phyloP scores from a whole-genome alignment of 2,797 vertebrate species.

The Nasua narica region DNA sequence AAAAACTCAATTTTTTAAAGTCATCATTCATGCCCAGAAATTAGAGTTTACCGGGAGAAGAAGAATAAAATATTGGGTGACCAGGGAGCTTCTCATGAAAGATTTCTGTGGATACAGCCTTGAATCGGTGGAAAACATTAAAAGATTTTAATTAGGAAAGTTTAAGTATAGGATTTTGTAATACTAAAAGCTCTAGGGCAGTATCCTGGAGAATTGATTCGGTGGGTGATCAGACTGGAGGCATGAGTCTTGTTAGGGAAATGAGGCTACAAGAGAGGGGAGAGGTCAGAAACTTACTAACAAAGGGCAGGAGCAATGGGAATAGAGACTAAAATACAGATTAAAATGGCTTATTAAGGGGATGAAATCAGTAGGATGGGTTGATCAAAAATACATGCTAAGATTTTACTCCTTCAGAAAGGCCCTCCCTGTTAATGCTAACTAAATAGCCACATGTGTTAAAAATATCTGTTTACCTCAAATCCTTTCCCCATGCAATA shows the following conservation, averaged over 20 bases:
- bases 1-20: neutral
- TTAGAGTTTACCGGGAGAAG: neutral
- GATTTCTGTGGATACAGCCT: neutral
- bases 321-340: neutral
- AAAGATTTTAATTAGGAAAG: neutral
- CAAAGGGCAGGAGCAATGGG: neutral
- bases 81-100: neutral
- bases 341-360: neutral
- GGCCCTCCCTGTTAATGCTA: neutral
- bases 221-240: neutral
- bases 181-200: neutral
- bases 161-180: neutral
- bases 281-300: neutral
- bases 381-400: neutral
- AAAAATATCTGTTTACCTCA: neutral
- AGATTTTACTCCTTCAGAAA: neutral
- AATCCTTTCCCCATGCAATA: neutral
- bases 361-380: neutral
- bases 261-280: rapidly evolving
- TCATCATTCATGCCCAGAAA: neutral
- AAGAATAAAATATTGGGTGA: neutral
- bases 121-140: neutral
- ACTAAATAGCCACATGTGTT: neutral
- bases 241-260: neutral
- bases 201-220: neutral